Conservation (phyloP, 2,113 vertebrate genomes). For the Butastur rufipennis region DNA sequence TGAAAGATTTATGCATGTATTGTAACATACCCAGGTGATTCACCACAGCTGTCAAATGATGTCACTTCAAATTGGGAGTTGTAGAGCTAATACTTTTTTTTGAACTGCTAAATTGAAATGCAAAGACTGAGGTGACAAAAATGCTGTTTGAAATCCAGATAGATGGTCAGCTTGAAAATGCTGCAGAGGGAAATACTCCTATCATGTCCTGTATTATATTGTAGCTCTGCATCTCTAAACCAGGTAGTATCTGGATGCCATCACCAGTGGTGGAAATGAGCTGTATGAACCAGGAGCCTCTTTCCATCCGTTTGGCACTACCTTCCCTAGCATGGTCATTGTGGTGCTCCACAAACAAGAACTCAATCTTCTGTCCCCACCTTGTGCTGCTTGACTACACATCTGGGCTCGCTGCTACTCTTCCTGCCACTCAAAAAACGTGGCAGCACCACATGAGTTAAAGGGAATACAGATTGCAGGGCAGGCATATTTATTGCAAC, state of each 20-base stretch:
- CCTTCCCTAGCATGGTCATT: background rate
- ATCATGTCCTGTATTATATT: background rate
- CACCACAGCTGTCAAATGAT: background rate
- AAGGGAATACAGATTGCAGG: background rate
- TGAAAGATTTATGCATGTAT: background rate
- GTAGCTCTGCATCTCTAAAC: background rate
- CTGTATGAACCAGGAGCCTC: background rate
- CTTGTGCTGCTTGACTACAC: accelerated
- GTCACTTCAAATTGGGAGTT: background rate
- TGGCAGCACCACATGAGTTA: background rate
- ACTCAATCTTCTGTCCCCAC: background rate
- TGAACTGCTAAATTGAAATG: background rate
- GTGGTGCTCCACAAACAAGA: background rate
- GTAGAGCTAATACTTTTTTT: background rate
- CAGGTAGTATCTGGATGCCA: background rate
- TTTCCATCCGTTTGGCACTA: background rate
- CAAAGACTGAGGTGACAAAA: background rate
- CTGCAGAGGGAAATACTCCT: background rate
- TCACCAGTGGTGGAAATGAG: background rate
- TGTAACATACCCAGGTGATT: background rate
- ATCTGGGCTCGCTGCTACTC: background rate
- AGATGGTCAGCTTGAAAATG: background rate
- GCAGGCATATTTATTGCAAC: slow-evolving; percentile 15
- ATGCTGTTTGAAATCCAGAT: background rate
- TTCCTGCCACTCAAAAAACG: background rate